Base-by-base conservation (phyloP, 2,797 vertebrate genomes). In the Silurus aristotelis region DNA sequence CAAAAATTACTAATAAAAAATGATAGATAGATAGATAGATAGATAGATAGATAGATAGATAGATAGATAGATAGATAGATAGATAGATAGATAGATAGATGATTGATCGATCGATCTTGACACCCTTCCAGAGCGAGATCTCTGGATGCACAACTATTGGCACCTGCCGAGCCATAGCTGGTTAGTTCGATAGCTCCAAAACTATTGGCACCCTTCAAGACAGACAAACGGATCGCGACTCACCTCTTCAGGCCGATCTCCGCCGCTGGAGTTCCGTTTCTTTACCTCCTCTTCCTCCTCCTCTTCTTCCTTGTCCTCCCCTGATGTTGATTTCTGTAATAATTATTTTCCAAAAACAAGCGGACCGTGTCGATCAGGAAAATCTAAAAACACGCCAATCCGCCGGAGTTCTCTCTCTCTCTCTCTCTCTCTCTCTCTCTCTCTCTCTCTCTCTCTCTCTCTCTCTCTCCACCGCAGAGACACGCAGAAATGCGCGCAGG, bases 341-440 rank as follows among this genome's bases (percentile, higher is more conserved):
- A 22, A 31, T 83, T 66, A 63, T 61, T 68, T 83, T 43, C 71
- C n/a, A 27, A 46, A 73, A 22, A 31, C 17, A 56, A 56, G 52
- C 12, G 19, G 43, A 72, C 1, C 27, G 61, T 46, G 52, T 81
- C 55, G n/a, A 56, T 58, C 27, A 38, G 17, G 13, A 25, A 15
- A 25, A 8, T 27, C 38, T 19, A 71, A 43, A 55, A 52, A 1
- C 17, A 70, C 20, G 6, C 31, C 71, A 72, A 83, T 72, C 81
- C 68, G 68, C 70, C 17, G 4, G 27, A 43, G 67, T 72, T 82
- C 80, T 71, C 80, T 82, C 80, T 71, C 80, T 82, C 80, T 70
- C 80, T 82, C 80, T 70, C 80, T 82, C 80, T 70, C 80, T 82
- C 80, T 71, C 80, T 82, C 80, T 71, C 80, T 71, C 80, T 82